These are phyloP conservation scores for Brachypalpus laphriformis DNA, from an alignment of 2,888 invertebrate genomes.

Conservation along the genomic window DNA sequence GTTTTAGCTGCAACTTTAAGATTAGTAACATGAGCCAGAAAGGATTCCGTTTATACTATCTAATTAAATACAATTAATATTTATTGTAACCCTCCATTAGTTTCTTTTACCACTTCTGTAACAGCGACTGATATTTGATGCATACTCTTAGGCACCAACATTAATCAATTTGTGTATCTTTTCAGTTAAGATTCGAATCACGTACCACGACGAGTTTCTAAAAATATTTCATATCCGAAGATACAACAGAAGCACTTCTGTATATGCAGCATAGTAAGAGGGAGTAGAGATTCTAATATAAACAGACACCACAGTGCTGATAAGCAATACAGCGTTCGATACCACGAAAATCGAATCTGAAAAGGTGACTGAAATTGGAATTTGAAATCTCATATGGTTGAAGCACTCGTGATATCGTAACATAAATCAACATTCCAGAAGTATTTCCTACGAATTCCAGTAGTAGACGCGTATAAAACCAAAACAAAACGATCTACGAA, in stretches of 20 bases:
- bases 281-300: too few relatives aligned
- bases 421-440: neutral
- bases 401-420: too few relatives aligned
- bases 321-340: too few relatives aligned
- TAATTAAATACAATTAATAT: too few relatives aligned
- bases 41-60: too few relatives aligned
- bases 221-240: neutral
- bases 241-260: neutral
- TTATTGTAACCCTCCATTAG: neutral
- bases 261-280: too few relatives aligned
- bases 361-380: too few relatives aligned
- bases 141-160: neutral
- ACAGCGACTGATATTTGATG: neutral
- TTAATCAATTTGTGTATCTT: neutral
- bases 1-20: too few relatives aligned
- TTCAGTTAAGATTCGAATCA: neutral
- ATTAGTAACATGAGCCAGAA: too few relatives aligned
- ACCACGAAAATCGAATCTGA: too few relatives aligned
- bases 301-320: too few relatives aligned
- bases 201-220: neutral
- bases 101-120: neutral
- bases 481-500: slow-evolving; percentile 5
- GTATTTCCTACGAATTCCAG: neutral
- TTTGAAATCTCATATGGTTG: too few relatives aligned
- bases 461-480: neutral